Evolutionary conservation across 2,113 vertebrate genomes (phyloP).

Genomic region (Oncorhynchus masou): DNA sequence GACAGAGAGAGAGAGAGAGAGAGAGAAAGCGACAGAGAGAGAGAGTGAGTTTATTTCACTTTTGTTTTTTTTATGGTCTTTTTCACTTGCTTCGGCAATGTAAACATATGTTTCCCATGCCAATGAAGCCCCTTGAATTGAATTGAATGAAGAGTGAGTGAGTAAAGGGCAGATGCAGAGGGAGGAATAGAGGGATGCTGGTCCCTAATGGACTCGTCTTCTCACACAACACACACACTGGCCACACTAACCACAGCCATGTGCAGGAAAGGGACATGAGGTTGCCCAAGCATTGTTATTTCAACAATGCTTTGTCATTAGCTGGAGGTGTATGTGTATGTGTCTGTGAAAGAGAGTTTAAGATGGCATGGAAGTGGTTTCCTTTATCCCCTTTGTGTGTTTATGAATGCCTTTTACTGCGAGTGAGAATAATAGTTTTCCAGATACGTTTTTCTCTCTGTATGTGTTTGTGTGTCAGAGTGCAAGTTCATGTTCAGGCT

Average conservation of each 20-base stretch:
- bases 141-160: neutral
- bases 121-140: too few species aligned
- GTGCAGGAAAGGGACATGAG: constrained; percentile 15
- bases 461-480: constrained; percentile 4
- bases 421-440: neutral
- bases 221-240: constrained; percentile 11
- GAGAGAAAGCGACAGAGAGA: neutral
- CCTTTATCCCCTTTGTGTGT: neutral
- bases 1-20: neutral
- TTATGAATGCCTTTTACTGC: neutral
- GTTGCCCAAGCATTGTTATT: constrained; percentile 28
- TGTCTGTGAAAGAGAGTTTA: neutral
- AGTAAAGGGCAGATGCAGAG: neutral
- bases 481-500: neutral
- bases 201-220: neutral
- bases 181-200: constrained; percentile 24
- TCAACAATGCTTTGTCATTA: constrained; percentile 22
- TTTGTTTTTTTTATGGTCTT: too few species aligned
- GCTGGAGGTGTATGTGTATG: constrained; percentile 11
- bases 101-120: too few species aligned
- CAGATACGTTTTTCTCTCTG: neutral
- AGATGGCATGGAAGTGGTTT: constrained; percentile 18
- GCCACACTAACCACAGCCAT: constrained; percentile 6
- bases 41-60: too few species aligned
- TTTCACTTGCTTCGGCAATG: too few species aligned